phyloP scores from a whole-genome alignment of 64 coral and sea anemone genomes.

The Trachythela sp. region DNA sequence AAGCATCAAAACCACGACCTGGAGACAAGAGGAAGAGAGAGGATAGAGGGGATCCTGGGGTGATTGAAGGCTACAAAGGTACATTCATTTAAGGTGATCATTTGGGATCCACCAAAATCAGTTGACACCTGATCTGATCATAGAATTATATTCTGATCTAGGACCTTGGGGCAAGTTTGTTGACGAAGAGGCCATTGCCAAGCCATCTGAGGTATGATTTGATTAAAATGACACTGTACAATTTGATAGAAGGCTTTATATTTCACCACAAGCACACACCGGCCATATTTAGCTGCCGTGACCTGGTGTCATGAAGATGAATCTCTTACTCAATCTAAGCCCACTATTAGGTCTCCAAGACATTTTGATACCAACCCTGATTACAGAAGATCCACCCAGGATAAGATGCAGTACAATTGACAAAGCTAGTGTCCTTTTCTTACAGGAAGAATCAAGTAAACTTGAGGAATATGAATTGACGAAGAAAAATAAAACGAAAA shows the following conservation, averaged over 20 bases:
- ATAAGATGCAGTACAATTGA: neutral
- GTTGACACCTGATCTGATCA: neutral
- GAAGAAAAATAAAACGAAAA: slow-evolving; percentile 94
- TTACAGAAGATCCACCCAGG: neutral
- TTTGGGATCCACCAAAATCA: neutral
- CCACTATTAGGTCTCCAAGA: too few species aligned
- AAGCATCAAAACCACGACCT: slow-evolving; percentile 58
- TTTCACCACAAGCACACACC: too few species aligned
- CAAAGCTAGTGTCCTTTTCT: neutral
- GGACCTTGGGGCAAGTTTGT: slow-evolving; percentile 85
- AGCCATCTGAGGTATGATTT: slow-evolving; percentile 88
- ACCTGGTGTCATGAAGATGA: too few species aligned
- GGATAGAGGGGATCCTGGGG: slow-evolving; percentile 69
- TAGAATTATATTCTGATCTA: slow-evolving; percentile 15
- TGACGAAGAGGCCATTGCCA: slow-evolving; percentile 84
- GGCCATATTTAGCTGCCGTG: too few species aligned
- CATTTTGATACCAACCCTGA: neutral
- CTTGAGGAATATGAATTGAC: slow-evolving; percentile 93
- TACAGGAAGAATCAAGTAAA: slow-evolving; percentile 87
- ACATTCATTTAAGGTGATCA: neutral
- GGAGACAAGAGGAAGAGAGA: slow-evolving; percentile 98
- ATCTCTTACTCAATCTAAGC: too few species aligned
- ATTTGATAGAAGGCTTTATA: too few species aligned
- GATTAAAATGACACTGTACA: too few species aligned
- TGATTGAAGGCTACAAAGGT: slow-evolving; percentile 91